Percentiles rank a stretch among this genome's conserved stretches.
Evolutionary conservation across 2,888 invertebrate genomes (phyloP).

Genomic region (Melikaiella ostensackeni): DNA sequence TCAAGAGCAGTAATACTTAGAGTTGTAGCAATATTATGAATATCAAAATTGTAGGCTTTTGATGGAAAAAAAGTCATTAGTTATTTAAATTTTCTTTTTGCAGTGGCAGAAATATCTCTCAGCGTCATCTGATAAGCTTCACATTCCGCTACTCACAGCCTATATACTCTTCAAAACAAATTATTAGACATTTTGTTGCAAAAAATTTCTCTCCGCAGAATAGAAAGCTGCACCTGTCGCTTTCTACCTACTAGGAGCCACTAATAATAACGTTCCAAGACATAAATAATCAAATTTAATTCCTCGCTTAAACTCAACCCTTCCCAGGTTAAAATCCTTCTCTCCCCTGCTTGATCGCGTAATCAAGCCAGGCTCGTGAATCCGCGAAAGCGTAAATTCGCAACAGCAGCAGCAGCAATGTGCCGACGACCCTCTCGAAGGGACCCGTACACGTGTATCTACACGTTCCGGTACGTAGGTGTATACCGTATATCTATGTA

Average conservation of each 20-base stretch:
- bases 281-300: neutral
- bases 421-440: slow-evolving; percentile 32
- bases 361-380: slow-evolving; percentile 15
- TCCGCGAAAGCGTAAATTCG: slow-evolving; percentile 15
- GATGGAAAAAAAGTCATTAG: too few species aligned
- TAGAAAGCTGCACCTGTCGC: neutral
- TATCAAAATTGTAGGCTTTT: too few species aligned
- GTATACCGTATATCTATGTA: slow-evolving; percentile 45
- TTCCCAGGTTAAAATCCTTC: neutral
- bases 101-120: too few species aligned
- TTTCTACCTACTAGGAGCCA: neutral
- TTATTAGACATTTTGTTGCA: too few species aligned
- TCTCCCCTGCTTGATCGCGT: neutral
- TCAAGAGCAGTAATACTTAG: too few species aligned
- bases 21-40: too few species aligned
- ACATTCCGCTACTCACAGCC: too few species aligned
- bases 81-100: too few species aligned
- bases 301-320: neutral
- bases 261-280: neutral
- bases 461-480: slow-evolving; percentile 37
- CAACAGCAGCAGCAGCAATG: slow-evolving; percentile 20
- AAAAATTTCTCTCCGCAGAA: neutral
- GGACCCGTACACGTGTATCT: slow-evolving; percentile 31
- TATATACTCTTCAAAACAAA: too few species aligned
- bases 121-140: too few species aligned